Conservation (phyloP, 2,888 invertebrate genomes). For the Conops quadrifasciatus region DNA sequence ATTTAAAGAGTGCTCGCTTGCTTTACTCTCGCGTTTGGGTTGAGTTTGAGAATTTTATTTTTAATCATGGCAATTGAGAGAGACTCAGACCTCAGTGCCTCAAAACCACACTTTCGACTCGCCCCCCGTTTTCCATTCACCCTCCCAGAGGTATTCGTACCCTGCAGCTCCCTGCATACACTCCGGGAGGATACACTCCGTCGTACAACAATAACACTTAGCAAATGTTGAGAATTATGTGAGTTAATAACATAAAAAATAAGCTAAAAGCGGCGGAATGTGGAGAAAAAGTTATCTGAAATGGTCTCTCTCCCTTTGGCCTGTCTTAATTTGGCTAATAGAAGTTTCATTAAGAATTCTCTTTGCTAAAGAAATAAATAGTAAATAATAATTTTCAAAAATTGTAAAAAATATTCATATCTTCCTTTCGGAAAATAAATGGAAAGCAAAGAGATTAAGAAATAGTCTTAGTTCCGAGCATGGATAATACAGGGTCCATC, state of each 20-base stretch:
- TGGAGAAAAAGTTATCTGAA: not conserved
- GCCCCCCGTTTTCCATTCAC: not conserved
- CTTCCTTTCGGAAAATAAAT: not conserved
- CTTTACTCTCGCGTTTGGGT: no score
- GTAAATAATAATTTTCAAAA: slow-evolving; percentile 1
- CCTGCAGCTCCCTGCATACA: not conserved
- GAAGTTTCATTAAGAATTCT: slow-evolving; percentile 31
- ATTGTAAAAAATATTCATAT: not conserved
- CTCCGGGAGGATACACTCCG: not conserved
- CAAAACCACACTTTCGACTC: not conserved
- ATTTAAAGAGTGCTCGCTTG: not conserved
- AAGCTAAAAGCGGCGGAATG: slow-evolving; percentile 1
- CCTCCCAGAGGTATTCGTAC: not conserved
- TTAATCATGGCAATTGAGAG: slow-evolving; percentile 28
- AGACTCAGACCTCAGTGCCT: slow-evolving; percentile 6
- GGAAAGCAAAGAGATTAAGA: not conserved
- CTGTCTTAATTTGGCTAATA: slow-evolving; percentile 27
- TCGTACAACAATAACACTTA: slow-evolving; percentile 9
- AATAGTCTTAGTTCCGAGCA: no score
- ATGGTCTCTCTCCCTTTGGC: not conserved
- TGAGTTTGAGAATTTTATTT: slow-evolving; percentile 17
- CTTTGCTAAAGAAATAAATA: slow-evolving; percentile 1
- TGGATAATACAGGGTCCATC: no score
- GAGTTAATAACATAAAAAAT: slow-evolving; percentile 24
- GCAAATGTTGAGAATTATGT: slow-evolving; percentile 1